Percentiles rank a stretch among this genome's conserved stretches.
phyloP scores from a whole-genome alignment of 2,888 invertebrate genomes.

The Hirtodrosophila histrioides region DNA sequence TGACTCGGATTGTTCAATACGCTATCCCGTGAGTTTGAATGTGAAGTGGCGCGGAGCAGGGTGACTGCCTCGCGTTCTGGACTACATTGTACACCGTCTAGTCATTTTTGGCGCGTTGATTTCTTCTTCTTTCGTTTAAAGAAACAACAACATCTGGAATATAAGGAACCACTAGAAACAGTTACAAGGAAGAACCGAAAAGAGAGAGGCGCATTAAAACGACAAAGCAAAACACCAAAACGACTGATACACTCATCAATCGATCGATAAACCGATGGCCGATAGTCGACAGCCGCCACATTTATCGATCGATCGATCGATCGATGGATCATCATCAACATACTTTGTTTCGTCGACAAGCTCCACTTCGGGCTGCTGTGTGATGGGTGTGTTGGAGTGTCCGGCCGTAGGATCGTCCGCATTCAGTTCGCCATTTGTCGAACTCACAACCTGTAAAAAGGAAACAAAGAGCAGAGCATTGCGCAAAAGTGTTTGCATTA shows the following conservation, averaged over 20 bases:
- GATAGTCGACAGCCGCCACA: no score
- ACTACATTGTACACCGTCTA: slow-evolving; percentile 89
- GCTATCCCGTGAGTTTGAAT: slow-evolving; percentile 87
- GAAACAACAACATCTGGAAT: slow-evolving; percentile 97
- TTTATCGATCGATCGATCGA: slow-evolving; percentile 28
- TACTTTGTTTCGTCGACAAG: slow-evolving; percentile 99
- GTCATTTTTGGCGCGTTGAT: slow-evolving; percentile 95
- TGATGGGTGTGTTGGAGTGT: slow-evolving; percentile 98
- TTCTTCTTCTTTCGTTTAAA: slow-evolving; percentile 99
- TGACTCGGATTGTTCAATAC: slow-evolving; percentile 85
- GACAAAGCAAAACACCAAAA: slow-evolving; percentile 67
- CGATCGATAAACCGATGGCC: neutral
- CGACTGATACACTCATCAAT: slow-evolving; percentile 12
- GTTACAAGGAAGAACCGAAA: slow-evolving; percentile 59
- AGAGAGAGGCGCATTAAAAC: slow-evolving; percentile 70
- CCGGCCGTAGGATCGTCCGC: slow-evolving; percentile 98
- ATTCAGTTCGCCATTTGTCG: slow-evolving; percentile 97
- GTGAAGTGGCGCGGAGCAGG: slow-evolving; percentile 87
- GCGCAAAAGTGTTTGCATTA: slow-evolving; percentile 45
- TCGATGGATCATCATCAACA: slow-evolving; percentile 84
- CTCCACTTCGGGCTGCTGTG: slow-evolving; percentile 96
- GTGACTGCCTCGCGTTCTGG: slow-evolving; percentile 88
- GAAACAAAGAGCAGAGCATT: slow-evolving; percentile 27
- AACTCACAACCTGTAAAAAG: slow-evolving; percentile 94
- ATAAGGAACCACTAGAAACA: slow-evolving; percentile 76